These are phyloP conservation scores for Poeciliopsis presidionis DNA, from an alignment of 2,797 vertebrate genomes.

Conservation along the genomic window DNA sequence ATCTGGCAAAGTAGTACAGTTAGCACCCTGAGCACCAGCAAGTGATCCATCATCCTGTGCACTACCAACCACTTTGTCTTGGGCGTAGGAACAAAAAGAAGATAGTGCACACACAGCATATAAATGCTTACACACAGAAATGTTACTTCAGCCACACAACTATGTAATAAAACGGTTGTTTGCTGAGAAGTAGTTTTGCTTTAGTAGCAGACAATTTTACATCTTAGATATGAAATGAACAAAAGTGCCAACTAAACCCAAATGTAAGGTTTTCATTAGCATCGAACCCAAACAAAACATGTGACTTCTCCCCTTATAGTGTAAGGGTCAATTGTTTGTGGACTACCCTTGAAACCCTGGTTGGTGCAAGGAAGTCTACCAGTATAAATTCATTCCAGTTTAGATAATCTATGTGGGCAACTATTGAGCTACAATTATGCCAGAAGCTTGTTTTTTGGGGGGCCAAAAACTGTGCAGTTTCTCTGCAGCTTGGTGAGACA, in stretches of 20 bases:
- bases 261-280: background rate
- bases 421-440: background rate
- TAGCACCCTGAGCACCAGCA: conserved; percentile 10
- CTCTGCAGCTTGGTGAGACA: background rate
- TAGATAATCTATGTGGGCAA: background rate
- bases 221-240: background rate
- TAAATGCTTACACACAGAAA: background rate
- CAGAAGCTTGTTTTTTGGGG: background rate
- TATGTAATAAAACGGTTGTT: background rate
- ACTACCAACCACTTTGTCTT: conserved; percentile 17
- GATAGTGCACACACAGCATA: conserved; percentile 8
- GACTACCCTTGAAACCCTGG: background rate
- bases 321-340: background rate
- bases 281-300: background rate
- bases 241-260: background rate
- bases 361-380: background rate
- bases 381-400: background rate
- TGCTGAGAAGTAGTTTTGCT: background rate
- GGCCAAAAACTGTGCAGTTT: background rate
- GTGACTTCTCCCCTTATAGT: background rate
- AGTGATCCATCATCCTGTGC: conserved; percentile 6
- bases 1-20: conserved; percentile 11
- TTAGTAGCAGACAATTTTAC: background rate
- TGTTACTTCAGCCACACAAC: background rate
- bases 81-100: conserved; percentile 12